phyloP scores from a whole-genome alignment of 2,113 vertebrate genomes.

The Alectura lathami region DNA sequence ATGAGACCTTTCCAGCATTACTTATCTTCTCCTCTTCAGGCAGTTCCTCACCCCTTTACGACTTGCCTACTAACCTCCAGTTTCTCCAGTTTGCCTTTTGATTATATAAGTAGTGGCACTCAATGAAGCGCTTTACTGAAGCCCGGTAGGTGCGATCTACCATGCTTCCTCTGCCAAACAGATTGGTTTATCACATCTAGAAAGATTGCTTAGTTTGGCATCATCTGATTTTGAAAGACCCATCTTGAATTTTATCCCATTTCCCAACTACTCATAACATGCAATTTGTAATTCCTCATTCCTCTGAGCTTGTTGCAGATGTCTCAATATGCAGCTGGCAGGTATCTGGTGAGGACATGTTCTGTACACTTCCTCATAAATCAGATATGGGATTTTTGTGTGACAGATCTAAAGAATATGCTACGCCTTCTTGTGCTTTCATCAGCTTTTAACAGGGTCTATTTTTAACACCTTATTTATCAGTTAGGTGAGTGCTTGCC shows the following conservation, averaged over 20 bases:
- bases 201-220: background rate
- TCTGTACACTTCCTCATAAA: background rate
- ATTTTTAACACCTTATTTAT: background rate
- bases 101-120: background rate
- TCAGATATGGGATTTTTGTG: background rate
- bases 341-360: background rate
- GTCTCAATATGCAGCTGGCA: background rate
- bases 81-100: background rate
- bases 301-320: conserved; percentile 1
- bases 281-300: conserved; percentile 11
- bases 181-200: background rate
- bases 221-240: background rate
- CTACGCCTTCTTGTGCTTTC: background rate
- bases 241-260: background rate
- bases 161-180: background rate
- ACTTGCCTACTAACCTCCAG: background rate
- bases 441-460: background rate
- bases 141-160: background rate
- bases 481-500: background rate
- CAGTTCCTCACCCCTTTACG: background rate
- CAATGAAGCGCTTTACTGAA: background rate
- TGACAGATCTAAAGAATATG: background rate
- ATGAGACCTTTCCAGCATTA: background rate
- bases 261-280: conserved; percentile 1
- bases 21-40: background rate